Evolutionary conservation across 1,140 invertebrate species (phyloP).

Genomic region (Carcinoscorpius rotundicauda): DNA sequence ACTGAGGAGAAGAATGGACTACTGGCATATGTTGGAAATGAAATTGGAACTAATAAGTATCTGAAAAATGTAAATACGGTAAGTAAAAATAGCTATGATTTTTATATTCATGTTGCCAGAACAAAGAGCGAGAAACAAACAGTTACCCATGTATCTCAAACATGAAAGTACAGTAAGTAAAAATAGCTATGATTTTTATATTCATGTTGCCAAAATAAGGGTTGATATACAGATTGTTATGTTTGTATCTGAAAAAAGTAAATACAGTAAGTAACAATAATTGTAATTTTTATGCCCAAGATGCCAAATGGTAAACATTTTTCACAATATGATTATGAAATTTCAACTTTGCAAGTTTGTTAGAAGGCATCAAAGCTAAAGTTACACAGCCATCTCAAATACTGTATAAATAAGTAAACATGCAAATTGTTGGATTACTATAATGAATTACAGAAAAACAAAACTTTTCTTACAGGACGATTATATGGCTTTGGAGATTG

Average conservation of each 20-base stretch:
- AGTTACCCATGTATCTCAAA: constrained; percentile 33
- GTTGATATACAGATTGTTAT: not conserved
- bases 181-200: not conserved
- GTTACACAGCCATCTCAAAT: no score
- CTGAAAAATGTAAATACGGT: constrained; percentile 28
- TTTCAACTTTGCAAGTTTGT: no score
- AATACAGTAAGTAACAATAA: constrained; percentile 7
- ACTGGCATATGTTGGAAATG: constrained; percentile 80
- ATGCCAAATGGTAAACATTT: not conserved
- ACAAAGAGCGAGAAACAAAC: not conserved
- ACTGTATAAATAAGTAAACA: not conserved
- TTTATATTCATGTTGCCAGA: not conserved
- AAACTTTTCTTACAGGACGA: constrained; percentile 50
- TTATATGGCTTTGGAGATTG: constrained; percentile 82
- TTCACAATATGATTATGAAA: no score
- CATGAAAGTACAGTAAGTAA: constrained; percentile 10
- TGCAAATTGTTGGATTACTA: not conserved
- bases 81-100: not conserved
- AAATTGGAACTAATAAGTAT: constrained; percentile 47
- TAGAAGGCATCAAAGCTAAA: no score
- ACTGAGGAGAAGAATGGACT: constrained; percentile 69
- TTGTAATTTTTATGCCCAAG: not conserved
- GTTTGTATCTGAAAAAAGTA: constrained; percentile 33
- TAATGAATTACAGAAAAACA: not conserved
- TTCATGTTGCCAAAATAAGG: not conserved